Base-by-base conservation (phyloP, 2,113 vertebrate species). In the Eulemur macaco region DNA sequence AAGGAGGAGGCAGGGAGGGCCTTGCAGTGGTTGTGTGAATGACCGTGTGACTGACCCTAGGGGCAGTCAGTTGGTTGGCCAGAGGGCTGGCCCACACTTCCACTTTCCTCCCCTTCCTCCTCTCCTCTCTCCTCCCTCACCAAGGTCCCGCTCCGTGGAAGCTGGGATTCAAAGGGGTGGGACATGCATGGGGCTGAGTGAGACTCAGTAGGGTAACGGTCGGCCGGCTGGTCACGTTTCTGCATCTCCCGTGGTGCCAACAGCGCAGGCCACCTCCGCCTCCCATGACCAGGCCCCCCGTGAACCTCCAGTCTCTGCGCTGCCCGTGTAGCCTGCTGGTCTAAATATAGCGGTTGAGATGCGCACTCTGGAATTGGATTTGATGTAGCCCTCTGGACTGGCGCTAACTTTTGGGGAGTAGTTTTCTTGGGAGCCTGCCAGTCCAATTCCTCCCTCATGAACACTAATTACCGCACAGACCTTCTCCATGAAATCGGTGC, bases 401-500 rank as follows among this genome's bases (percentile, higher is more conserved):
- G 18, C 93, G 98, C 97, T 98, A 98, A 98, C 97, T 98, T 98
- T 98, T 98, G 96, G 98, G 98, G 97, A 97, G 98, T 97, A 96
- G 97, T 97, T 98, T 98, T 97, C 97, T 97, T 98, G 98, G 98
- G 97, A 97, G 97, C 95, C 97, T 98, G 98, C 98, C 98, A 98
- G 96, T 96, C 95, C 97, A 98, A 97, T 98, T 97, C 97, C 97
- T 98, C 98, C 98, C 98, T 97, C 97, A 96, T 98, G 98, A 98
- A 97, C 98, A 98, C 98, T 98, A 98, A 98, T 98, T 98, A 98
- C 98, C 96, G 97, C 96, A 96, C 98, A 98, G 97, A 98, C 98
- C 97, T 98, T 98, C 97, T 97, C 98, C 97, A 97, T 97, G 98
- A 98, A 97, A 97, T 97, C 98, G 92, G 97, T 74, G 86, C 97